phyloP scores from a whole-genome alignment of 2,888 invertebrate genomes.

The Abrostola triplasia region DNA sequence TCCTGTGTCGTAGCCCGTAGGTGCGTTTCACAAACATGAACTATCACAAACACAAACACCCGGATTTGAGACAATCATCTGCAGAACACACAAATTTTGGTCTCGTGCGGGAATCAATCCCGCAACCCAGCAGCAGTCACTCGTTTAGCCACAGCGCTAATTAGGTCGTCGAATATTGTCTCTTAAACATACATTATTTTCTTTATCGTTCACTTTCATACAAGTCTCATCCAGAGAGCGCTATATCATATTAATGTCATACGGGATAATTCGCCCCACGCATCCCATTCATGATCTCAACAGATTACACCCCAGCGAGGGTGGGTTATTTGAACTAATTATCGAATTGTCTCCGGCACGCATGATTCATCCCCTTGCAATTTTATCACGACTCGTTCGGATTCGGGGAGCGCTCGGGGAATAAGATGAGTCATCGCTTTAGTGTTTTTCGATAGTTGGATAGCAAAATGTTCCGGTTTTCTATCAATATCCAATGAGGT shows the following conservation, averaged over 20 bases:
- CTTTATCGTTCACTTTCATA: not conserved
- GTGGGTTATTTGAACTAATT: conserved; percentile 68
- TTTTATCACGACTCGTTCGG: conserved; percentile 62
- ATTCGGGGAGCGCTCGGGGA: conserved; percentile 17
- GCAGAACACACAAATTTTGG: too few relatives aligned
- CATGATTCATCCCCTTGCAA: conserved; percentile 63
- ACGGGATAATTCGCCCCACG: conserved; percentile 48
- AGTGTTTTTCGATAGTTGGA: conserved; percentile 48
- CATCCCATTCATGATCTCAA: conserved; percentile 58
- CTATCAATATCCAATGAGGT: conserved; percentile 38
- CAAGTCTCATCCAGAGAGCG: conserved; percentile 26
- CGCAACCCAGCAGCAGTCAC: too few relatives aligned
- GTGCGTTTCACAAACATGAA: too few relatives aligned
- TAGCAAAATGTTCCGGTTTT: conserved; percentile 31
- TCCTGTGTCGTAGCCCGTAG: too few relatives aligned
- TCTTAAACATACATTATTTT: too few relatives aligned
- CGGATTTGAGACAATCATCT: too few relatives aligned
- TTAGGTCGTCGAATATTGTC: too few relatives aligned
- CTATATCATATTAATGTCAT: conserved; percentile 36
- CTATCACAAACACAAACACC: too few relatives aligned
- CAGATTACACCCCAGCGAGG: conserved; percentile 45
- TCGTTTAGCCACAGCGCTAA: too few relatives aligned
- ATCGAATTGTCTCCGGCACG: conserved; percentile 65
- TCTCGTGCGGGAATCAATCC: too few relatives aligned
- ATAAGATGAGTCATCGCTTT: conserved; percentile 61